phyloP scores from a whole-genome alignment of 1,140 invertebrate species.

The Drosophila ficusphila region DNA sequence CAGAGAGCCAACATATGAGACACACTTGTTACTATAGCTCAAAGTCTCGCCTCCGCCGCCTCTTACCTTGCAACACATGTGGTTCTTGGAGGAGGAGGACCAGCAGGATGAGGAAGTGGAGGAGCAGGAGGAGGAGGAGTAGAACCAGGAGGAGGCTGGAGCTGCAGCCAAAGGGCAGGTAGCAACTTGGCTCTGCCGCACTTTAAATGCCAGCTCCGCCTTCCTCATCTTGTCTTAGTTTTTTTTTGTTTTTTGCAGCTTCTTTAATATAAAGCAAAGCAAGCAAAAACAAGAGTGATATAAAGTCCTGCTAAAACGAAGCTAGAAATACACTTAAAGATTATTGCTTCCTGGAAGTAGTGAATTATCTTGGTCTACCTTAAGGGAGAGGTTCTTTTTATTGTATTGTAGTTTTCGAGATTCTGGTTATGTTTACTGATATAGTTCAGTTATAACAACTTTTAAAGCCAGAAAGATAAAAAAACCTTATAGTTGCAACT shows the following conservation, averaged over 20 bases:
- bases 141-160: not conserved
- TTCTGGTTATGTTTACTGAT: too few species aligned
- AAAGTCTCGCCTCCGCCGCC: slow-evolving; percentile 46
- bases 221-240: not conserved
- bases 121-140: too few species aligned
- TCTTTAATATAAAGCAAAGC: slow-evolving; percentile 39
- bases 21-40: slow-evolving; percentile 73
- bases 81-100: not conserved
- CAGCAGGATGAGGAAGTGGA: not conserved
- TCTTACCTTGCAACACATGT: slow-evolving; percentile 27
- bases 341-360: not conserved
- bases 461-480: too few species aligned
- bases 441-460: too few species aligned
- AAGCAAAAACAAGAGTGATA: slow-evolving; percentile 5
- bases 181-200: slow-evolving; percentile 20
- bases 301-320: slow-evolving; percentile 1
- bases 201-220: slow-evolving; percentile 60
- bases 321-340: slow-evolving; percentile 4
- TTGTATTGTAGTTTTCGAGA: too few species aligned
- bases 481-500: too few species aligned
- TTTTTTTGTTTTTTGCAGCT: slow-evolving; percentile 26
- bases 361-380: too few species aligned
- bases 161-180: slow-evolving; percentile 16
- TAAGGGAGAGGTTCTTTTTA: too few species aligned
- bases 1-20: slow-evolving; percentile 72